Evolutionary conservation across 2,113 vertebrate species (phyloP).

Genomic region (Physeter macrocephalus): DNA sequence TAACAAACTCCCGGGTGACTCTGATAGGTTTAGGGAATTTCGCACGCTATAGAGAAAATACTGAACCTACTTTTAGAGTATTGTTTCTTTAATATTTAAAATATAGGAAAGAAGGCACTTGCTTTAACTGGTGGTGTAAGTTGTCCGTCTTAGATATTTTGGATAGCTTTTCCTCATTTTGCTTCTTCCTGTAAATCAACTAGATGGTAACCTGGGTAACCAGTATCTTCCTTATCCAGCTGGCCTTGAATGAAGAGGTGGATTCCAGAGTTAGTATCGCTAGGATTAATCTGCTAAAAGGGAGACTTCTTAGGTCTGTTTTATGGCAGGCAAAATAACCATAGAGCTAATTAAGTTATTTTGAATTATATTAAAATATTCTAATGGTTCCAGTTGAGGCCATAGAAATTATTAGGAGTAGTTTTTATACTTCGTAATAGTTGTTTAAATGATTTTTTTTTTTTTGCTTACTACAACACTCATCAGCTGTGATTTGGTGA

Average conservation of each 20-base stretch:
- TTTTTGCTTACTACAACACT: not conserved
- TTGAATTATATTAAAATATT: not conserved
- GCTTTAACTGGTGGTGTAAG: not conserved
- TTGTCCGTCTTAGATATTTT: not conserved
- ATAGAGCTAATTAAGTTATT: not conserved
- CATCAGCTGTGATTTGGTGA: not conserved
- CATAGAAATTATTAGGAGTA: not conserved
- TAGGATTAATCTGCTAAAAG: not conserved
- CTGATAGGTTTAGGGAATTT: not conserved
- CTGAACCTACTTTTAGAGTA: not conserved
- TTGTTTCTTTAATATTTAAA: conserved; percentile 1
- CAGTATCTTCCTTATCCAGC: not conserved
- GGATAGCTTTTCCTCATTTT: not conserved
- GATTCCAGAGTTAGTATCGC: not conserved
- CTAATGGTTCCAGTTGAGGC: not conserved
- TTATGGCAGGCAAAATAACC: not conserved
- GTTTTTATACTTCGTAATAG: not conserved
- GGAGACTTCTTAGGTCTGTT: not conserved
- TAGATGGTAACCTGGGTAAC: not conserved
- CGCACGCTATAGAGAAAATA: not conserved
- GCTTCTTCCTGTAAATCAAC: not conserved
- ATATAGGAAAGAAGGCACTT: not conserved
- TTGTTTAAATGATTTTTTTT: not conserved
- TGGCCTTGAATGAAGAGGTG: not conserved
- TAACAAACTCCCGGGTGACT: not conserved